phyloP scores from a whole-genome alignment of 2,888 invertebrate species.

The Caradrina kadenii region DNA sequence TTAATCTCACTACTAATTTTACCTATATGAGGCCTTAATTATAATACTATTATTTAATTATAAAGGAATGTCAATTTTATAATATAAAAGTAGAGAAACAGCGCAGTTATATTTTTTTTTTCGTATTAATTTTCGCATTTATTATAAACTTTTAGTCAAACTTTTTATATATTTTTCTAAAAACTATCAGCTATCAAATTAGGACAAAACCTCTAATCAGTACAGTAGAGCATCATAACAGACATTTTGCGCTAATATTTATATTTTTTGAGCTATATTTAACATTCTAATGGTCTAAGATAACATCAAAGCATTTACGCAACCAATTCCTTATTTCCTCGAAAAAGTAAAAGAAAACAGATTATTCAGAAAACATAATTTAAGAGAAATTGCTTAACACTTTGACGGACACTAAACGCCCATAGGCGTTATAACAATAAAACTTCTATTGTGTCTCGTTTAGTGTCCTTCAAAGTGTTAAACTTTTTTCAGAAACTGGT shows the following conservation, averaged over 20 bases:
- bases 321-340: not conserved
- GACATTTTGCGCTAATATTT: constrained; percentile 21
- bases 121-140: constrained; percentile 30
- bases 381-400: not conserved
- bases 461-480: no score
- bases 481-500: constrained; percentile 7
- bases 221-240: constrained; percentile 27
- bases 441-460: no score
- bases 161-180: constrained; percentile 37
- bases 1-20: constrained; percentile 20
- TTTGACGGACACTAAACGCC: no score
- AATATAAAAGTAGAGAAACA: constrained; percentile 61
- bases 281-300: constrained; percentile 27
- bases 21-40: constrained; percentile 54
- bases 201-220: constrained; percentile 36
- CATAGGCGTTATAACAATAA: no score
- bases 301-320: constrained; percentile 16
- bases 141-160: constrained; percentile 39
- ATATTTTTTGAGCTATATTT: constrained; percentile 26
- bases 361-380: not conserved
- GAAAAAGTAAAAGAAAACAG: constrained; percentile 1
- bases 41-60: constrained; percentile 41
- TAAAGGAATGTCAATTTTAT: constrained; percentile 63
- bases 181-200: constrained; percentile 58
- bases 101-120: constrained; percentile 23